phyloP scores from a whole-genome alignment of 2,888 invertebrate genomes.

The Monopis laevigella region DNA sequence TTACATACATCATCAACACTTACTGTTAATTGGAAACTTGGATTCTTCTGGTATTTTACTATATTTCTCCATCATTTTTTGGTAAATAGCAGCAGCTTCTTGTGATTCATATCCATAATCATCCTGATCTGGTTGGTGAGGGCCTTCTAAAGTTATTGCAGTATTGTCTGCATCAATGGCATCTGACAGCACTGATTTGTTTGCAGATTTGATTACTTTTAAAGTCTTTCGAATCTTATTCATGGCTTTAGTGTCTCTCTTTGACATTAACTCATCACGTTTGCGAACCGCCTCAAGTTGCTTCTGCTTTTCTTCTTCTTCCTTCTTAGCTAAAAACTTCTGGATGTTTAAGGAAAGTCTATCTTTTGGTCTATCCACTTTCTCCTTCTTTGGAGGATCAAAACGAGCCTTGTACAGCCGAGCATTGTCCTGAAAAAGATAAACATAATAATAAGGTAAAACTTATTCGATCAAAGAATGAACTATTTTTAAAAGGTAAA shows the following conservation, averaged over 20 bases:
- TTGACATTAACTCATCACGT: slow-evolving; percentile 70
- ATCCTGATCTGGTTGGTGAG: slow-evolving; percentile 87
- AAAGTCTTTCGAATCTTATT: slow-evolving; percentile 81
- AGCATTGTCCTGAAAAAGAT: slow-evolving; percentile 7
- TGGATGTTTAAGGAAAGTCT: slow-evolving; percentile 81
- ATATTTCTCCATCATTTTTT: slow-evolving; percentile 87
- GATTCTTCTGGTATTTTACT: slow-evolving; percentile 77
- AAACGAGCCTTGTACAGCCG: slow-evolving; percentile 79
- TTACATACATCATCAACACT: too few species aligned
- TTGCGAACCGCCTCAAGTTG: slow-evolving; percentile 70
- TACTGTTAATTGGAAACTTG: slow-evolving; percentile 68
- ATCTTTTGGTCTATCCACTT: slow-evolving; percentile 73
- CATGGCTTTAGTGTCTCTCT: slow-evolving; percentile 77
- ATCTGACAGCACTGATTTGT: slow-evolving; percentile 86
- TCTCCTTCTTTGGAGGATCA: slow-evolving; percentile 85
- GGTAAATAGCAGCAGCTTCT: slow-evolving; percentile 82
- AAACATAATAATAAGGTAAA: too few species aligned
- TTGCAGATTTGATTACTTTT: slow-evolving; percentile 89
- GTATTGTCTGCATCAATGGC: slow-evolving; percentile 81
- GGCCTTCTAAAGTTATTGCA: slow-evolving; percentile 76
- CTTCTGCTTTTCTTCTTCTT: slow-evolving; percentile 79
- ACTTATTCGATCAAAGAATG: too few species aligned
- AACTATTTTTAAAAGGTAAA: too few species aligned
- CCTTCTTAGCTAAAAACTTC: slow-evolving; percentile 83
- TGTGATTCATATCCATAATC: slow-evolving; percentile 91